Evolutionary conservation across 2,888 invertebrate genomes (phyloP), one percentile per base, ranked within the genome.

Genomic region (Leucophora obtusa): DNA sequence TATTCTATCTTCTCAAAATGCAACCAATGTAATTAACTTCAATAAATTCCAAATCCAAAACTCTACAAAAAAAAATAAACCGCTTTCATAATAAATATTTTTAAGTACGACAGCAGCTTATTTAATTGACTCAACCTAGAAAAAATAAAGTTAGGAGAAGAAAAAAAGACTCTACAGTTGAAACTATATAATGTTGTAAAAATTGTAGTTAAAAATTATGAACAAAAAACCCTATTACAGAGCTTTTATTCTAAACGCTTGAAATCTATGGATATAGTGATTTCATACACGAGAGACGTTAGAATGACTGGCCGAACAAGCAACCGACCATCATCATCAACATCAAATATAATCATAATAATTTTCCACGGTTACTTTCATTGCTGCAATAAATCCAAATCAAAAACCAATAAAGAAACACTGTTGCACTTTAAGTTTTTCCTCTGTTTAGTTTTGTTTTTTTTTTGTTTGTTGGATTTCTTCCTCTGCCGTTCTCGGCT

Each of bases 311-410:
- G 53, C 38, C 63, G 59, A 50, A 54, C 54, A 14, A 8, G n/a
- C 35, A 14, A 10, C 38, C 66, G 10, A 33, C 58, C 71, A 73
- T 21, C 76, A 69, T 11, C 73, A 66, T 10, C 70, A 65, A 43
- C 38, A 70, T 33, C 60, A 74, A 72, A 74, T 73, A 79, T 83
- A 83, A 84, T 84, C 82, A 84, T 83, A 82, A 82, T 83, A 83
- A 83, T 84, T 82, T 83, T 83, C 82, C 84, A 84, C 82, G 83
- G 82, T 83, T 83, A 83, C 83, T 82, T 82, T 83, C 82, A 84
- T 84, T 82, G 82, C 80, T 6, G 84, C 82, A 83, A 84, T 83
- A 84, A 84, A 84, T 84, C 79, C 83, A 83, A 83, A 84, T 84
- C 82, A 84, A 84, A 84, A 84, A 83, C 82, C 83, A 83, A 84